These are phyloP conservation scores for Ctenodactylus gundi DNA, from an alignment of 2,113 vertebrate genomes.

Conservation along the genomic window DNA sequence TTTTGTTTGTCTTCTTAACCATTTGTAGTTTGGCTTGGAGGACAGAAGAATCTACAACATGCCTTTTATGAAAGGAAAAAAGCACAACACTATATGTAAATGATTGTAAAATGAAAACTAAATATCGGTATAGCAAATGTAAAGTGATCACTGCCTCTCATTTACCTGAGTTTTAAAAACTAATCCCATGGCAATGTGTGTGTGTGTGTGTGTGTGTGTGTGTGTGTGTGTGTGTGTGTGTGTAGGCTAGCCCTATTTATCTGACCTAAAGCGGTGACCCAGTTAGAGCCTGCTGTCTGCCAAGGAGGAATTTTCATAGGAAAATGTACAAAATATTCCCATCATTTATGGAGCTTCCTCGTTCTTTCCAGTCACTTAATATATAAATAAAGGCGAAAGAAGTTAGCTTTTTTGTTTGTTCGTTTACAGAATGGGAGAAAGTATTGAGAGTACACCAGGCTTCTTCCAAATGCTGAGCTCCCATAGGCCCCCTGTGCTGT, in stretches of 20 bases:
- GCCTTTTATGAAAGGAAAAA: neutral
- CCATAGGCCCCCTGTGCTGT: accelerated
- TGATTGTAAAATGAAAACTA: neutral
- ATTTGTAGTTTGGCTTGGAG: neutral
- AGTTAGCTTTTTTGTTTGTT: neutral
- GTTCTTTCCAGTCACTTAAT: neutral
- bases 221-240: too few relatives aligned
- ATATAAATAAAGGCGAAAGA: neutral
- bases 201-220: too few relatives aligned
- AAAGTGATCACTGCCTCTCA: neutral
- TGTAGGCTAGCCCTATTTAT: neutral
- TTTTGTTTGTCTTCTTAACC: constrained; percentile 7
- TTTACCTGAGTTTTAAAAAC: neutral
- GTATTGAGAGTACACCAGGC: neutral
- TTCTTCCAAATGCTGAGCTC: neutral
- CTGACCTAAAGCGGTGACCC: neutral
- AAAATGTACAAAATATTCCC: neutral
- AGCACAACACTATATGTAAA: neutral
- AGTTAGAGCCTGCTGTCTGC: neutral
- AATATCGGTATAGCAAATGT: neutral
- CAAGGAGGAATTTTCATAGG: neutral
- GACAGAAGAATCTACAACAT: neutral
- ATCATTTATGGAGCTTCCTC: neutral
- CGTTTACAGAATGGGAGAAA: neutral
- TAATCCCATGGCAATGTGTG: neutral